Evolutionary conservation across 2,113 vertebrate species (phyloP), one percentile per base, ranked within the genome.

Genomic region (Spea multiplicata): DNA sequence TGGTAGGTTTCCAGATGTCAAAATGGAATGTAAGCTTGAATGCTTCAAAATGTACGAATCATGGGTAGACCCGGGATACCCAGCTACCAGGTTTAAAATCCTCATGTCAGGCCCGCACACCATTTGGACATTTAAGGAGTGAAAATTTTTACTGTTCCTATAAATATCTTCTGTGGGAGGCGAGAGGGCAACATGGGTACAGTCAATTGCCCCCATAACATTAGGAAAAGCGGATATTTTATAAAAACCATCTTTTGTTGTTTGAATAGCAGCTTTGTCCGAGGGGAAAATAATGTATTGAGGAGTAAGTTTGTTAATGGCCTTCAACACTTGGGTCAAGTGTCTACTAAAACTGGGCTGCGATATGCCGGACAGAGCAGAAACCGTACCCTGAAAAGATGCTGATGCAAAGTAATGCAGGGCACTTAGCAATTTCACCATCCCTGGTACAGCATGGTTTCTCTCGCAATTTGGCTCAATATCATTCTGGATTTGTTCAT

Each of bases 151-250:
- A 48, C 77, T 80, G 64, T 80, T 80, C 72, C 77, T 80, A 71
- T 80, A 80, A 67, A 80, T 80, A 73, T 73, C 77, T 73, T 80
- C 77, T 59, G 77, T 80, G 44, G 77, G 77, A 48, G 77, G 77
- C 3, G 77, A 80, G 44, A 80, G 52, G 49, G 77, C 77, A 48
- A 80, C 77, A n/a, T 80, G 77, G 9, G 77, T 80, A 52, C 77
- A 80, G 71, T 80, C 77, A 80, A 80, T 80, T 44, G 48, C 53
- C 46, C 77, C 70, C 77, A 80, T 80, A 48, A 80, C 62, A 49
- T 80, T 80, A 5, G 77, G 77, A 49, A 80, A 80, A 66, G 70
- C 66, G 5, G 70, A 80, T 45, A 73, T 80, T 80, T 73, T 80
- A 44, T 67, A 53, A 59, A 73, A 80, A 10, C 77, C 77, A 67